phyloP scores from a whole-genome alignment of 2,888 invertebrate genomes.

The Agapostemon virescens region DNA sequence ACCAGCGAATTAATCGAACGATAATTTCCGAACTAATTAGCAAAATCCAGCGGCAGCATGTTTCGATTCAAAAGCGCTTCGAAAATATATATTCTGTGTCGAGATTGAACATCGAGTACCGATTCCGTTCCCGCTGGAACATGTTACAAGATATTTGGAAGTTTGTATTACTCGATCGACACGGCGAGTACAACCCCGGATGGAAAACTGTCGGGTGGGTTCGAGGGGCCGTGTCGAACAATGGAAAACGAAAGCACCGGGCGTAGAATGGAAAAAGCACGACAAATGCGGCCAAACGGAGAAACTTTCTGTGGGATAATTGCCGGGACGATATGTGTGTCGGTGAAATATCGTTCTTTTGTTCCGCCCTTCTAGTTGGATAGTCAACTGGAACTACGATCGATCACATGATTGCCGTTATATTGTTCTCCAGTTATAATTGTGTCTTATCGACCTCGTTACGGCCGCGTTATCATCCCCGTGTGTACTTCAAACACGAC shows the following conservation, averaged over 20 bases:
- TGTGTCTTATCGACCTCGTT: slow-evolving; percentile 2
- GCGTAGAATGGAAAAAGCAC: slow-evolving; percentile 2
- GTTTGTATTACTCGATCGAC: slow-evolving; percentile 35
- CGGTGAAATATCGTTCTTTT: background rate
- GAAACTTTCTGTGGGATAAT: slow-evolving; percentile 28
- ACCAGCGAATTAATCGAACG: slow-evolving; percentile 8
- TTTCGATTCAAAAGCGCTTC: background rate
- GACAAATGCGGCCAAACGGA: slow-evolving; percentile 9
- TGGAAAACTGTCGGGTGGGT: slow-evolving; percentile 17
- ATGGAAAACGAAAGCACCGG: slow-evolving; percentile 12
- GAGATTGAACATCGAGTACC: slow-evolving; percentile 29
- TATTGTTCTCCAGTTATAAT: slow-evolving; percentile 10
- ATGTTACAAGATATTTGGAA: slow-evolving; percentile 26
- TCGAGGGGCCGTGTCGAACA: slow-evolving; percentile 12
- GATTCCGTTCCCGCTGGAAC: background rate
- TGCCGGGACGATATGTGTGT: background rate
- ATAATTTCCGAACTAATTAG: slow-evolving; percentile 2
- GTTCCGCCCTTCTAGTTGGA: background rate
- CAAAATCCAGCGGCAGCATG: background rate
- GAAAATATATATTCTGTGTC: slow-evolving; percentile 23
- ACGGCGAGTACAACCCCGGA: background rate
- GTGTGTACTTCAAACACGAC: too few relatives aligned
- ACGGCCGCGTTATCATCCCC: background rate
- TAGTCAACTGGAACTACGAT: background rate
- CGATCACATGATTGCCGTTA: background rate